phyloP scores from a whole-genome alignment of 2,113 vertebrate species.

The Burhinus oedicnemus region DNA sequence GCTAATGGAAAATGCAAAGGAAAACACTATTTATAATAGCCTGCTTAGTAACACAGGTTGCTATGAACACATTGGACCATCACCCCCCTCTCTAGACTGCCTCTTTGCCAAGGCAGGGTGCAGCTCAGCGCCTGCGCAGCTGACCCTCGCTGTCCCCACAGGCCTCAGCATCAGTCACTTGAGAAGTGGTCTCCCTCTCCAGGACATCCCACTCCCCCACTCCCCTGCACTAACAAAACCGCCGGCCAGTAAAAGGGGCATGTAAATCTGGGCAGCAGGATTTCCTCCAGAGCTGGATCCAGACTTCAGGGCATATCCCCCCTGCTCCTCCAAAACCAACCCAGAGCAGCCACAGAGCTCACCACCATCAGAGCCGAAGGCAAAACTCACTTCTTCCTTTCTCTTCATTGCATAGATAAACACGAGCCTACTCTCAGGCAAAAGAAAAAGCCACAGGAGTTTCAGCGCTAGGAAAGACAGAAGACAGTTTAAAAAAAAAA shows the following conservation, averaged over 20 bases:
- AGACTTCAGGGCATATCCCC: background rate
- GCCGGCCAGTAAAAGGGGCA: fast-evolving
- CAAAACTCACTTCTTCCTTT: background rate
- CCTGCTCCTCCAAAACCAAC: fast-evolving
- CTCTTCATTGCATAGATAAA: background rate
- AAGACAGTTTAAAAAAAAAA: background rate
- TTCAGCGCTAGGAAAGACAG: background rate
- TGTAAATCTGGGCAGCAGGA: background rate
- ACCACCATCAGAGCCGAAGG: background rate
- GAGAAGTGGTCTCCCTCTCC: background rate
- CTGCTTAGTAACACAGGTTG: background rate
- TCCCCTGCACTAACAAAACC: background rate
- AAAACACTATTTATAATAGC: background rate
- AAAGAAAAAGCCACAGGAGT: background rate
- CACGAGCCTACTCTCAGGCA: background rate
- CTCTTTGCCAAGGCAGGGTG: background rate
- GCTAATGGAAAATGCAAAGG: background rate
- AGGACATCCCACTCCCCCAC: background rate
- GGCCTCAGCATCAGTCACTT: background rate
- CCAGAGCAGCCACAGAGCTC: background rate
- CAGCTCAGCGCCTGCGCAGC: background rate
- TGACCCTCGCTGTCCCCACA: fast-evolving
- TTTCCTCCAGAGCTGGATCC: background rate
- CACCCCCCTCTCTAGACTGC: background rate
- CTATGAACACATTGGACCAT: background rate